Percentiles rank a stretch among this genome's conserved stretches.
phyloP scores from a whole-genome alignment of 2,797 vertebrate species.

The Pelodytes ibericus region DNA sequence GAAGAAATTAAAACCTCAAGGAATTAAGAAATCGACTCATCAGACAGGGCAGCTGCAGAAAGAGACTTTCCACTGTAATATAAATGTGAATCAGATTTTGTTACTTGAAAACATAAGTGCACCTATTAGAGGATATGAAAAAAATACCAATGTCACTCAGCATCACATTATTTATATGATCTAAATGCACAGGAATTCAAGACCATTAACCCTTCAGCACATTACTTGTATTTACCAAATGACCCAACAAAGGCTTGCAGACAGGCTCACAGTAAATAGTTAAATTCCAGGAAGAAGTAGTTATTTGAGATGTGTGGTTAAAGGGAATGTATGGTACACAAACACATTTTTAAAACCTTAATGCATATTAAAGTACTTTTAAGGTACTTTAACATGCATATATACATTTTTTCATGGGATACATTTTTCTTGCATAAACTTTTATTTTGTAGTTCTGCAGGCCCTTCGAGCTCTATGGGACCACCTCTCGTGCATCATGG shows the following conservation, averaged over 20 bases:
- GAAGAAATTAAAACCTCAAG: conserved; percentile 8
- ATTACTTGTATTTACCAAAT: neutral
- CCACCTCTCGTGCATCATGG: too few relatives aligned
- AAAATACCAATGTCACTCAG: conserved; percentile 22
- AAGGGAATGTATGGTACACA: too few relatives aligned
- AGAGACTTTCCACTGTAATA: neutral
- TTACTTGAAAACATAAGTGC: conserved; percentile 2
- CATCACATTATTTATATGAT: neutral
- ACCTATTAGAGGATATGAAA: neutral
- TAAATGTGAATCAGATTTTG: conserved; percentile 19
- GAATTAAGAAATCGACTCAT: neutral
- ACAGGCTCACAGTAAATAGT: neutral
- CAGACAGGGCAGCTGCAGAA: neutral
- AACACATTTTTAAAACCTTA: too few relatives aligned
- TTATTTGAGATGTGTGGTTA: neutral
- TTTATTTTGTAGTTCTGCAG: too few relatives aligned
- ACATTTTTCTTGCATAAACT: too few relatives aligned
- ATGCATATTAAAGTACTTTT: too few relatives aligned
- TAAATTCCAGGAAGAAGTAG: neutral
- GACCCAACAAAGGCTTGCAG: neutral
- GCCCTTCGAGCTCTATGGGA: too few relatives aligned
- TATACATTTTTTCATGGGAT: too few relatives aligned
- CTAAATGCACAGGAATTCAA: conserved; percentile 3
- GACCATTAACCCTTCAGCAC: neutral
- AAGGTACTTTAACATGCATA: too few relatives aligned